Conservation (phyloP, 2,888 invertebrate species). For the Coleophora flavipennella region DNA sequence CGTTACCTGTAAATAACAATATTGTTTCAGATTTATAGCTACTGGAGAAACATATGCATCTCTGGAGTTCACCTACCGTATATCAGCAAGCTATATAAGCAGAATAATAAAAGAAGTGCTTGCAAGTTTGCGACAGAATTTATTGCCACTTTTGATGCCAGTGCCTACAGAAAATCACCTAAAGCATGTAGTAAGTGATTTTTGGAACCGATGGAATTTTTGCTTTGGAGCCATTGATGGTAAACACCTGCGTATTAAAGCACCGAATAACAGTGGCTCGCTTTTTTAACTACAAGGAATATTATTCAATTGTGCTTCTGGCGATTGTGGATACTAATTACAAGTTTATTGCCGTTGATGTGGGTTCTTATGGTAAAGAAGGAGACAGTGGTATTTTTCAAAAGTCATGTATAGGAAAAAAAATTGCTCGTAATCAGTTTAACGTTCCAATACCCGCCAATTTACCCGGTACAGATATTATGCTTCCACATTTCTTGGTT, state of each 20-base stretch:
- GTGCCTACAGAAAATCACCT: conserved; percentile 12
- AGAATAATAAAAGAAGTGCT: not conserved
- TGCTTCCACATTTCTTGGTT: conserved; percentile 7
- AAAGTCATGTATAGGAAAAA: no score
- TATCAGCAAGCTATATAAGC: no score
- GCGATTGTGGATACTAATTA: conserved; percentile 18
- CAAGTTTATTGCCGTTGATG: conserved; percentile 16
- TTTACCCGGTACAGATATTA: no score
- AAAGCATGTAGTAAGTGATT: conserved; percentile 13
- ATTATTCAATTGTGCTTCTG: conserved; percentile 14
- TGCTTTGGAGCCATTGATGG: no score
- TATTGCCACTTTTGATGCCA: conserved; percentile 15
- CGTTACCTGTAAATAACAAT: no score
- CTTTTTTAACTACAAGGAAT: conserved; percentile 17
- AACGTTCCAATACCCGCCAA: no score
- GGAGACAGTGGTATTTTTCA: conserved; percentile 20
- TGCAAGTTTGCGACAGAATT: conserved; percentile 9
- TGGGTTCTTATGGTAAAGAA: conserved; percentile 19
- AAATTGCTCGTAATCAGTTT: no score
- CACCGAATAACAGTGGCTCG: conserved; percentile 15
- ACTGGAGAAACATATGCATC: no score
- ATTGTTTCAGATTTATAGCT: no score
- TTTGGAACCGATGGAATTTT: conserved; percentile 17
- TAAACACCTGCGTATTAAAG: conserved; percentile 18
- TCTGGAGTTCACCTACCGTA: no score